Evolutionary conservation across 2,113 vertebrate genomes (phyloP).

Genomic region (Channa argus): DNA sequence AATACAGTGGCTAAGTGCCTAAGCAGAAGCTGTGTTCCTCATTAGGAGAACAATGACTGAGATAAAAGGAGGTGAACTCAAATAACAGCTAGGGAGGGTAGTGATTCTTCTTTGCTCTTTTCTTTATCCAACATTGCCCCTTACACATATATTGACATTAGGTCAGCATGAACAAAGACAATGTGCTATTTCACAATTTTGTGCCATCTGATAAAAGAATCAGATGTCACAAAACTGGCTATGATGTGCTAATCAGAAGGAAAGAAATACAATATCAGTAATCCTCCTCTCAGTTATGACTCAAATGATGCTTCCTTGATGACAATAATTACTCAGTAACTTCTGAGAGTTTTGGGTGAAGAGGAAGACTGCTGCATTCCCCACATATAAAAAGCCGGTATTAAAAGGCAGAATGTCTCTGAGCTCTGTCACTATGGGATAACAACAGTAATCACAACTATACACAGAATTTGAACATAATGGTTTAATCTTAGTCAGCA

Average conservation of each 20-base stretch:
- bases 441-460: background rate
- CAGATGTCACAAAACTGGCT: too few species aligned
- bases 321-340: slow-evolving; percentile 17
- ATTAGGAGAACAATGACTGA: slow-evolving; percentile 58
- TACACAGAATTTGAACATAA: slow-evolving; percentile 11
- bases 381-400: background rate
- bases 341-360: slow-evolving; percentile 22
- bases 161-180: slow-evolving; percentile 13
- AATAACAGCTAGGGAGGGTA: slow-evolving; percentile 21
- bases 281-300: background rate
- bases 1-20: slow-evolving; percentile 49
- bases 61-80: slow-evolving; percentile 60
- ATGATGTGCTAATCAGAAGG: slow-evolving; percentile 13
- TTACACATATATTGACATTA: slow-evolving; percentile 1
- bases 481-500: slow-evolving; percentile 14
- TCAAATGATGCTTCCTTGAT: slow-evolving; percentile 4
- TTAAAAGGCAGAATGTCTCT: slow-evolving; percentile 13
- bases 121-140: background rate
- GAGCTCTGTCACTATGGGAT: background rate
- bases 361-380: slow-evolving; percentile 19
- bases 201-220: background rate
- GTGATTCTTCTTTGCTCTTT: slow-evolving; percentile 8
- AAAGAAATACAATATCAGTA: slow-evolving; percentile 25
- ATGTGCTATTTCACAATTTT: slow-evolving; percentile 14
- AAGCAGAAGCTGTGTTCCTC: slow-evolving; percentile 47